Percentiles rank a stretch among this genome's conserved stretches.
These are phyloP conservation scores for Trichogramma dendrolimi DNA, from an alignment of 2,888 invertebrate species.

Conservation along the genomic window DNA sequence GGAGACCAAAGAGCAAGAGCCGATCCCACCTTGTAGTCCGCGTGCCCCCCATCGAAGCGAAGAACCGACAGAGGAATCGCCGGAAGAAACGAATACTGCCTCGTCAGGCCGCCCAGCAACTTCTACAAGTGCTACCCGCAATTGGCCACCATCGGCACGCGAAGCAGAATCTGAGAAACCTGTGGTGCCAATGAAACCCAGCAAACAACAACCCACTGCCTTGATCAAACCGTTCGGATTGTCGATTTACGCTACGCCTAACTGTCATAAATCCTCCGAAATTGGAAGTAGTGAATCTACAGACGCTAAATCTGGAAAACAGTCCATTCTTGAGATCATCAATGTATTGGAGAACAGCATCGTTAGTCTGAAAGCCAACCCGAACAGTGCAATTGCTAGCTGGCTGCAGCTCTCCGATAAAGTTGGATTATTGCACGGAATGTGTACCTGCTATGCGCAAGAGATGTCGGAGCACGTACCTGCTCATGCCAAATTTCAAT, in stretches of 20 bases:
- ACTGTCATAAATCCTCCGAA: constrained; percentile 38
- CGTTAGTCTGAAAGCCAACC: constrained; percentile 59
- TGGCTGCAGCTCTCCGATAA: constrained; percentile 78
- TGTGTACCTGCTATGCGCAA: constrained; percentile 81
- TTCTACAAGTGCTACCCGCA: constrained; percentile 29
- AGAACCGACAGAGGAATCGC: constrained; percentile 46
- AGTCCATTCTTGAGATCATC: constrained; percentile 64
- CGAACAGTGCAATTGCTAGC: constrained; percentile 60
- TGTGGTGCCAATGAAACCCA: constrained; percentile 55
- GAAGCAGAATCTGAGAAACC: constrained; percentile 63
- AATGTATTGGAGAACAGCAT: constrained; percentile 64
- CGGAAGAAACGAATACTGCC: constrained; percentile 52
- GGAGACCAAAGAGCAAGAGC: constrained; percentile 69
- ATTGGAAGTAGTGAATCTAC: not conserved
- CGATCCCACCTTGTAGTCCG: no score
- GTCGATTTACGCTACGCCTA: constrained; percentile 79
- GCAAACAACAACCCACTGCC: constrained; percentile 45
- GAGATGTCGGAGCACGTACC: constrained; percentile 63
- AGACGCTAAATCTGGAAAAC: constrained; percentile 36
- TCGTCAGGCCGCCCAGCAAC: constrained; percentile 54
- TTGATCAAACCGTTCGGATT: constrained; percentile 54
- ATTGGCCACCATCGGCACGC: constrained; percentile 56
- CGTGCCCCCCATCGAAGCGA: constrained; percentile 29
- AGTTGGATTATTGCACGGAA: constrained; percentile 74
- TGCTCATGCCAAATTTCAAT: constrained; percentile 83